phyloP scores from a whole-genome alignment of 2,797 vertebrate species.

The Notolepis coatsorum region DNA sequence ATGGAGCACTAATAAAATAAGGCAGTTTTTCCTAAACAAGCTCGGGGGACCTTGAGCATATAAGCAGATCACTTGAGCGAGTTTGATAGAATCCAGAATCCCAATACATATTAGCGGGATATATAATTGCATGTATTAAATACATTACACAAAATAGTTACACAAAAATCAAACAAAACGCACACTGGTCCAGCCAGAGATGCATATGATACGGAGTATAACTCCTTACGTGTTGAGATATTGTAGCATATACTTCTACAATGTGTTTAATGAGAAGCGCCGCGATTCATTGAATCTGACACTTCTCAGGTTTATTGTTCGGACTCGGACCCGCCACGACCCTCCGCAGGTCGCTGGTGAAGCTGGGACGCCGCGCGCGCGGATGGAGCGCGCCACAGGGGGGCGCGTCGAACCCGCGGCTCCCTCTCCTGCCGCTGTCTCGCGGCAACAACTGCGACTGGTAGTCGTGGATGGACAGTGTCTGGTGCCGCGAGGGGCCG shows the following conservation, averaged over 20 bases:
- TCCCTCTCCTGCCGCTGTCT: constrained; percentile 52
- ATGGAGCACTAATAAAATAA: no score
- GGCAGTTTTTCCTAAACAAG: no score
- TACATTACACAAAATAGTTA: constrained; percentile 6
- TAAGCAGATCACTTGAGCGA: no score
- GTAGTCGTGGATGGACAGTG: constrained; percentile 73
- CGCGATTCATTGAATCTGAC: constrained; percentile 84
- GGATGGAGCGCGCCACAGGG: constrained; percentile 78
- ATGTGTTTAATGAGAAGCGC: constrained; percentile 69
- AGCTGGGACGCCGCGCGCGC: constrained; percentile 77
- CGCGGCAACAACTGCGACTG: constrained; percentile 61
- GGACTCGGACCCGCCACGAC: constrained; percentile 79
- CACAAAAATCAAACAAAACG: no score
- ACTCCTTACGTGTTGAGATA: constrained; percentile 76
- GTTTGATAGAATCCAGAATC: no score
- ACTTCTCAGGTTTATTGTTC: constrained; percentile 81
- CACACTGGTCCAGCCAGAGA: constrained; percentile 78
- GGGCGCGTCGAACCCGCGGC: constrained; percentile 47
- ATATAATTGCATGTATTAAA: neutral
- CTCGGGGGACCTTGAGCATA: no score
- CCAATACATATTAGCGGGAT: constrained; percentile 28
- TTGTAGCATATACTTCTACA: constrained; percentile 81
- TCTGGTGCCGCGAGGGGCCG: constrained; percentile 70
- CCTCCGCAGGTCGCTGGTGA: constrained; percentile 77
- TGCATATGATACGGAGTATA: constrained; percentile 73